Conservation (phyloP, 2,113 vertebrate species). For the Osmerus mordax region DNA sequence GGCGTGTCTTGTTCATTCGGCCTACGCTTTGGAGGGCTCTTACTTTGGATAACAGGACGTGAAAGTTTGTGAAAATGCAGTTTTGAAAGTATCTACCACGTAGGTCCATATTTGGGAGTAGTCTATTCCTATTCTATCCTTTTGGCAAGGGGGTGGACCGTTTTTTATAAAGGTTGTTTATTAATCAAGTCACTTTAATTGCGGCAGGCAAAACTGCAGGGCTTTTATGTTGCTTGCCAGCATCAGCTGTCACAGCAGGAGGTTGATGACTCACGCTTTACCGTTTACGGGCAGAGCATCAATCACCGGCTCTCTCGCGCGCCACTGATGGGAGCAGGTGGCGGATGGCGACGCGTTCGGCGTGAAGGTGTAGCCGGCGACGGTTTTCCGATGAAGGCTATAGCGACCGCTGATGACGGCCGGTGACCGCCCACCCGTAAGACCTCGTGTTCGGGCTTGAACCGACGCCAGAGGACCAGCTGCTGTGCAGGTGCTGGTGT, state of each 20-base stretch:
- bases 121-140: no score
- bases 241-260: neutral
- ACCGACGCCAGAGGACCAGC: neutral
- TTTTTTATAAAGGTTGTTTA: conserved; percentile 1
- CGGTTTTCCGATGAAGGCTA: neutral
- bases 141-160: no score
- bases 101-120: no score
- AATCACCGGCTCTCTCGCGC: neutral
- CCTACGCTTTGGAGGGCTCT: no score
- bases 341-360: neutral
- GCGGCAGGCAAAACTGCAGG: neutral
- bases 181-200: neutral
- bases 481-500: neutral
- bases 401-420: neutral
- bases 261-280: neutral
- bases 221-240: neutral
- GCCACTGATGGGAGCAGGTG: conserved; percentile 4
- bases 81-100: no score
- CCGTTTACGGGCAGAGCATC: neutral
- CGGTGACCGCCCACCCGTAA: neutral
- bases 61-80: no score
- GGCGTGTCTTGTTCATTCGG: neutral
- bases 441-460: neutral
- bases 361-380: neutral
- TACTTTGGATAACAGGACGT: no score